Evolutionary conservation across 2,113 vertebrate genomes (phyloP), one percentile per base, ranked within the genome.

Genomic region (Gambusia affinis): DNA sequence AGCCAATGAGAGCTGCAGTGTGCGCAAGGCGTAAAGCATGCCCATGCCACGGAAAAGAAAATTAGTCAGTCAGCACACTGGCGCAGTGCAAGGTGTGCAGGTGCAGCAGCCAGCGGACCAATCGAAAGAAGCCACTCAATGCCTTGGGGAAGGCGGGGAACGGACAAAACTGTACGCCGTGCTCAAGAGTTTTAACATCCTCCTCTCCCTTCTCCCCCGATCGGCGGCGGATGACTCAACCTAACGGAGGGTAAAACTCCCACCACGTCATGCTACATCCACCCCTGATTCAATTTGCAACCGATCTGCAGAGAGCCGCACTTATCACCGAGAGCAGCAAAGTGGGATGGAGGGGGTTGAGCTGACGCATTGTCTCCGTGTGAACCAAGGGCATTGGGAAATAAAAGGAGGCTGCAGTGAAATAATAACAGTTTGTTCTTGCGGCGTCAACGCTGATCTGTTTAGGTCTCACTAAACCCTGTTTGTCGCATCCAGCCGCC

Each of bases 221-320:
- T 57, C 33, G 47, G 37, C 61, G 35, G 69, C 12, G 68, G 62
- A 81, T 60, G 68, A 64, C 76, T 88, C 42, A 51, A 37, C 39
- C 70, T 78, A 83, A 81, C 70, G 64, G 73, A 81, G 70, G 70
- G 73, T 65, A 75, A 77, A 51, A 35, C 68, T 30, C 27, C 75
- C 4, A 12, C 31, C 24, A 12, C 71, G 75, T 57, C 51, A 81
- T 73, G 84, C 73, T 88, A 81, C 82, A 67, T 91, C 86, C 89
- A 81, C 86, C 92, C 87, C 84, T 84, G 87, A 94, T 91, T 93
- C 85, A 89, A 93, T 93, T 93, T 91, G 83, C 80, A 91, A 57
- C 73, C 73, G 92, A 94, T 92, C 85, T 89, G 86, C 86, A 79
- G 80, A 89, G 85, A 86, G 80, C 75, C 28, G 76, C 84, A 85